Evolutionary conservation across 2,797 vertebrate species (phyloP).

Genomic region (Geotria australis): DNA sequence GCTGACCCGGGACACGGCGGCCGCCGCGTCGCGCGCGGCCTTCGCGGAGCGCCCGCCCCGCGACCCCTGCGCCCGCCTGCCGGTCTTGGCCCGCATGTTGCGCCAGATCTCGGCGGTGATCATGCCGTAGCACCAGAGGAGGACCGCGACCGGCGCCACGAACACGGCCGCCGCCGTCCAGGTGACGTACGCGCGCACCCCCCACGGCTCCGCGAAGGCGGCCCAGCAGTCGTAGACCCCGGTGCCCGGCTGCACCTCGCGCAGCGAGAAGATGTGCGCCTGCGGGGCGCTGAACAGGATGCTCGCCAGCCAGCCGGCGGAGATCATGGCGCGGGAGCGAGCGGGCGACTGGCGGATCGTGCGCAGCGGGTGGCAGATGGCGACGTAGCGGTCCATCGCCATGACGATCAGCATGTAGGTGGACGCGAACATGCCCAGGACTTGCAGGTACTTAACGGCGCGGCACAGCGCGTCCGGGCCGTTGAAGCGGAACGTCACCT

Average conservation of each 20-base stretch:
- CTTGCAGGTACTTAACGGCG: slow-evolving; percentile 70
- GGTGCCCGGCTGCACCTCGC: slow-evolving; percentile 21
- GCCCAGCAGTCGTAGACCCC: slow-evolving; percentile 84
- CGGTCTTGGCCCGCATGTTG: slow-evolving; percentile 60
- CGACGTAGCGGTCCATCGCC: slow-evolving; percentile 78
- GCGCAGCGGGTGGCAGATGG: slow-evolving; percentile 63
- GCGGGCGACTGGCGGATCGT: slow-evolving; percentile 39
- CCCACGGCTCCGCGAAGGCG: slow-evolving; percentile 74
- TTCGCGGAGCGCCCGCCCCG: neutral
- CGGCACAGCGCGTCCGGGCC: slow-evolving; percentile 69
- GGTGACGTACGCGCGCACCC: slow-evolving; percentile 64
- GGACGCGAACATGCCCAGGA: slow-evolving; percentile 97
- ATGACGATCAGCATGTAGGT: slow-evolving; percentile 90
- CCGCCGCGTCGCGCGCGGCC: slow-evolving; percentile 8
- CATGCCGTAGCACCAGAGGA: slow-evolving; percentile 58
- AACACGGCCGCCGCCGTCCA: slow-evolving; percentile 86
- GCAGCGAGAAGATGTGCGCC: slow-evolving; percentile 61
- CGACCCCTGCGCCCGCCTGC: slow-evolving; percentile 1
- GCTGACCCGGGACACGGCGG: slow-evolving; percentile 41
- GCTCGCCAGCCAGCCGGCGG: slow-evolving; percentile 41
- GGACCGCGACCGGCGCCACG: slow-evolving; percentile 50
- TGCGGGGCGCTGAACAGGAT: slow-evolving; percentile 63
- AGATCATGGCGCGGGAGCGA: slow-evolving; percentile 36
- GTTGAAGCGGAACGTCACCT: slow-evolving; percentile 88
- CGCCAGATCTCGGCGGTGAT: slow-evolving; percentile 96